These are phyloP conservation scores for Circaetus cinerascens DNA, from an alignment of 2,113 vertebrate species.

Conservation along the genomic window DNA sequence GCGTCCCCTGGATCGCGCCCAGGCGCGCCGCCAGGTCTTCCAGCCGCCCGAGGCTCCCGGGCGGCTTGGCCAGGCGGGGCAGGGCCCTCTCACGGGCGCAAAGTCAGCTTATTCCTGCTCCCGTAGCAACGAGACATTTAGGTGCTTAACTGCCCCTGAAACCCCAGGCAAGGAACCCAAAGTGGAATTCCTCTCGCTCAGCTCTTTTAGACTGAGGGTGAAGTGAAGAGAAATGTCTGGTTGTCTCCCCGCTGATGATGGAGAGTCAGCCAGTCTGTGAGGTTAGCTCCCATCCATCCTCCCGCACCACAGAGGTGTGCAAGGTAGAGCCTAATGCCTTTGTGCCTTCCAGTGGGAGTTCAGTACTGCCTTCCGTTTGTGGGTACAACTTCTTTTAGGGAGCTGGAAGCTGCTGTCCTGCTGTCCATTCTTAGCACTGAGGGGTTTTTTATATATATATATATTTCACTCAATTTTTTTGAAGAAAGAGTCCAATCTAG, in stretches of 20 bases:
- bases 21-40: too few relatives aligned
- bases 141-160: neutral
- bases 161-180: neutral
- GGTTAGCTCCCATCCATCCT: neutral
- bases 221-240: neutral
- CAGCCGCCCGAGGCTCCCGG: too few relatives aligned
- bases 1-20: too few relatives aligned
- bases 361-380: neutral
- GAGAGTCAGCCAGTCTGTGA: too few relatives aligned
- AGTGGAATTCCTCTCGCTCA: neutral
- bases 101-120: neutral
- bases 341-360: neutral
- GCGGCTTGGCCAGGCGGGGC: accelerated
- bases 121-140: accelerated
- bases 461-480: neutral
- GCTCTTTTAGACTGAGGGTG: neutral
- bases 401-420: neutral
- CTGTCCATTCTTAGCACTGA: neutral
- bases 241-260: neutral
- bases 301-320: accelerated
- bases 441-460: neutral
- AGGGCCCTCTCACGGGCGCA: neutral
- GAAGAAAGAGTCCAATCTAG: neutral
- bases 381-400: neutral
- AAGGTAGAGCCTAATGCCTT: neutral